A percentile compares a stretch with the other conserved stretches of the same genome.
Evolutionary conservation across 2,888 invertebrate species (phyloP).

Genomic region (Dyspetes luteomarginatus): DNA sequence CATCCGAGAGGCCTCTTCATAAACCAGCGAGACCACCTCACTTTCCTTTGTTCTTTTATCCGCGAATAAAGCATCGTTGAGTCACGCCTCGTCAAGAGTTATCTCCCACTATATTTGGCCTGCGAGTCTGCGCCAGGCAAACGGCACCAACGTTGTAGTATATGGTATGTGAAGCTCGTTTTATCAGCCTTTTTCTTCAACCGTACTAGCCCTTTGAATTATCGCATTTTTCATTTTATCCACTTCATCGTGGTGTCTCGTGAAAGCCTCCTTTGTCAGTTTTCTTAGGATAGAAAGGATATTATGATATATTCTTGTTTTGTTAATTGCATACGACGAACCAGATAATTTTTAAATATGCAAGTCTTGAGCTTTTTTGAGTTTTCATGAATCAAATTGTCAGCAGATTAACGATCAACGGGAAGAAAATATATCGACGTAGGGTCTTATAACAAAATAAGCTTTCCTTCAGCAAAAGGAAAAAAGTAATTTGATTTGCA

Average conservation of each 20-base stretch:
- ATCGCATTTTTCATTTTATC: background rate
- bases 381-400: no score
- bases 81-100: background rate
- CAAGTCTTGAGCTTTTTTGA: no score
- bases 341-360: no score
- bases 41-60: constrained; percentile 9
- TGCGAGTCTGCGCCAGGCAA: constrained; percentile 18
- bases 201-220: background rate
- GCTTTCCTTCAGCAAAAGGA: no score
- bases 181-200: background rate
- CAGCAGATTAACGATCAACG: no score
- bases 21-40: background rate
- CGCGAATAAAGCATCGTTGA: background rate
- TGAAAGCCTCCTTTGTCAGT: background rate
- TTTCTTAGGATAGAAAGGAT: background rate
- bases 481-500: no score
- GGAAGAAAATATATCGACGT: no score
- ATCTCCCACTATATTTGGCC: constrained; percentile 38
- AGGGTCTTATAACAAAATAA: no score
- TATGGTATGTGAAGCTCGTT: background rate
- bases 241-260: background rate
- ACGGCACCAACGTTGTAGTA: background rate
- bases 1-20: background rate
- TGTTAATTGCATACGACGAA: no score
- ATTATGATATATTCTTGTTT: background rate